phyloP scores from a whole-genome alignment of 2,888 invertebrate genomes.

The Acleris holmiana region DNA sequence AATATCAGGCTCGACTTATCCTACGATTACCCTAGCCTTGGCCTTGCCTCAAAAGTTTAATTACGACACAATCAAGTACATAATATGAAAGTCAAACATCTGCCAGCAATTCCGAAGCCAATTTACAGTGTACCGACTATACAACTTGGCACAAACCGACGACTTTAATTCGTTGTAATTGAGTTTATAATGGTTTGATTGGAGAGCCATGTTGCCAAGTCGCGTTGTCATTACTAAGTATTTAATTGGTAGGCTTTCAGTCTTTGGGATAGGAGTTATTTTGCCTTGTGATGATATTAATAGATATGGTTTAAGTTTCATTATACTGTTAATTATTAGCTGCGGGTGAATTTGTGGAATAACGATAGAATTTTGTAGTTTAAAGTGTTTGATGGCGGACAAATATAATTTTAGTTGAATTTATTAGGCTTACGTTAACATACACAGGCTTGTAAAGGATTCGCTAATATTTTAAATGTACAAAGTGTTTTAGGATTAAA shows the following conservation, averaged over 20 bases:
- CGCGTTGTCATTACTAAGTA: neutral
- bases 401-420: constrained; percentile 22
- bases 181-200: neutral
- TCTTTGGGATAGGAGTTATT: constrained; percentile 5
- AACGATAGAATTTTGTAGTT: constrained; percentile 22
- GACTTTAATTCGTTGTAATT: neutral
- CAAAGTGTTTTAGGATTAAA: too few relatives aligned
- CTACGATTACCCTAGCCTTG: constrained; percentile 4
- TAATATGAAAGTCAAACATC: constrained; percentile 28
- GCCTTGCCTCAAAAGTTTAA: constrained; percentile 17
- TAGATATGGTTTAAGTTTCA: constrained; percentile 22
- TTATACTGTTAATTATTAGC: constrained; percentile 25
- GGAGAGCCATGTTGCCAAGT: neutral
- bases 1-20: neutral
- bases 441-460: too few relatives aligned
- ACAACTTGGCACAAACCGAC: neutral
- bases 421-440: constrained; percentile 1
- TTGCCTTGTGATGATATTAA: constrained; percentile 18
- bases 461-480: too few relatives aligned
- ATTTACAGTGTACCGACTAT: neutral
- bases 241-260: constrained; percentile 8
- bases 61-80: constrained; percentile 19
- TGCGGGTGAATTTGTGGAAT: constrained; percentile 20
- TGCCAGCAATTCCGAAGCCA: constrained; percentile 19
- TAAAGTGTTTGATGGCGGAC: constrained; percentile 5